These are phyloP conservation scores for Phrynocephalus vlangalii DNA, from an alignment of 2,797 vertebrate species.

Conservation along the genomic window DNA sequence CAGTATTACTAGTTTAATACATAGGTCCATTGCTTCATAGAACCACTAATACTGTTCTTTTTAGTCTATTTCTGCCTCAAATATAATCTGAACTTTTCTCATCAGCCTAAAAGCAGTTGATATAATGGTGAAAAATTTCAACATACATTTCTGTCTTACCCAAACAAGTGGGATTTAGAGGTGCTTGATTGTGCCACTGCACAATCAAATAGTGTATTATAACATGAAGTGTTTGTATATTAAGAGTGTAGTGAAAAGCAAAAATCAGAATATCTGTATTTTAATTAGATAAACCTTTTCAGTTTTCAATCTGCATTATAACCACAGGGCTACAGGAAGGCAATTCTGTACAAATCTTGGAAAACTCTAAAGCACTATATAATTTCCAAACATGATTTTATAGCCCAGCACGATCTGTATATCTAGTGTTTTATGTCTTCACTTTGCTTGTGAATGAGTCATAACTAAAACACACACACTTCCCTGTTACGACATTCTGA, in stretches of 20 bases:
- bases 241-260: not conserved
- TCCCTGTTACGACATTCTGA: not conserved
- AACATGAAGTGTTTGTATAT: not conserved
- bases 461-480: slow-evolving; percentile 5
- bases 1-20: slow-evolving; percentile 2
- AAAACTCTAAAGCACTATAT: not conserved
- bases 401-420: slow-evolving; percentile 3
- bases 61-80: not conserved
- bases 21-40: not conserved
- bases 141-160: not conserved
- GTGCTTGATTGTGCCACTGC: not conserved
- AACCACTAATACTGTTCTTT: not conserved
- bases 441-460: slow-evolving; percentile 45
- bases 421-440: slow-evolving; percentile 15
- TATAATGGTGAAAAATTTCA: not conserved
- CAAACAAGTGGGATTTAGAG: not conserved
- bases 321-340: not conserved
- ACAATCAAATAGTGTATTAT: not conserved
- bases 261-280: not conserved
- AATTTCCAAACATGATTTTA: slow-evolving; percentile 5
- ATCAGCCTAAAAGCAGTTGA: not conserved
- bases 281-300: not conserved
- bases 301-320: not conserved
- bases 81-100: slow-evolving; percentile 4
- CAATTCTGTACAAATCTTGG: not conserved